Evolutionary conservation across 30 jellyfish, hydroid and myxozoan species (phyloP), one percentile per base, ranked within the genome.

Genomic region (Turritopsis dohrnii): DNA sequence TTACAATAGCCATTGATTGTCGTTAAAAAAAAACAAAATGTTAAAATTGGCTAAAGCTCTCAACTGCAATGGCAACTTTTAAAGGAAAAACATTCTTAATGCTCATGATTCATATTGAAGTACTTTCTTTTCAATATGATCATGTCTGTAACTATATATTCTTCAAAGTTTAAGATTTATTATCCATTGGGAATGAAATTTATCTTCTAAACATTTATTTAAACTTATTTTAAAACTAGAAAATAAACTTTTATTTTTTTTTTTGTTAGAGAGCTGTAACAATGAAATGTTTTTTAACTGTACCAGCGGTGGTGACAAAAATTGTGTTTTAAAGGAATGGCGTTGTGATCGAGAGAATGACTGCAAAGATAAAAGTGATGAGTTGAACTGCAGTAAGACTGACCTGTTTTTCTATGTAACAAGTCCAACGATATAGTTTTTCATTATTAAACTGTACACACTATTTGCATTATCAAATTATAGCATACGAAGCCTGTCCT

Each of bases 351-450:
- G 88, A 24, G 96, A 85, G 75, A 85, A 81, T 16, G 99, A 94
- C 69, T 94, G 99, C 73, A 29, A 83, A 76, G 97, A 94, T 94
- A 94, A 87, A 29, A 94, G 97, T 79, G 99, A 94, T 84, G 99
- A 94, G 77, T 60, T 69, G 21, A 89, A 81, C 16, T 94, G 99
- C 65, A 71, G 98, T 93, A 85, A 54, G 96, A 41, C 30, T 1
- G 8, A 69, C 13, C 13, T 41, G 0, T 7, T n/a, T 13, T 28
- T 19, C 30, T 7, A n/a, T 69, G 17, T n/a, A 69, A 7, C 22
- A 8, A 27, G 30, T n/a, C 28, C 77, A 23, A 9, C 22, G 0
- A 69, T 17, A n/a, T 9, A 9, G 30, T 9, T 7, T 23, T 69
- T 66, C 17, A 66, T 21, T 3, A 1, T n/a, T 7, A n/a, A 66